phyloP scores from a whole-genome alignment of 2,113 vertebrate species.

The Nothocercus julius region DNA sequence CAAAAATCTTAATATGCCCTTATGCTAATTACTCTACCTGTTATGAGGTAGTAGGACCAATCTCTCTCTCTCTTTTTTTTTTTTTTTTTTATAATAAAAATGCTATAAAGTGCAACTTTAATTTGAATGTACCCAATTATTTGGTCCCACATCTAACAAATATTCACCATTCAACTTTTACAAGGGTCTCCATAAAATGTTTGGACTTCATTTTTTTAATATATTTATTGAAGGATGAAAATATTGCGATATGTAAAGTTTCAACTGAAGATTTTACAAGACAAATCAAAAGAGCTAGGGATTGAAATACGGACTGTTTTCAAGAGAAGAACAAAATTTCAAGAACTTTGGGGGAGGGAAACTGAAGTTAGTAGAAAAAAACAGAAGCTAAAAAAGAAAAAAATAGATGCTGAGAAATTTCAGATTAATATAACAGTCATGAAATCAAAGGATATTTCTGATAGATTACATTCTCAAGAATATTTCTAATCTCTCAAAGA shows the following conservation, averaged over 20 bases:
- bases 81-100: background rate
- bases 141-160: background rate
- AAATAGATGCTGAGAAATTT: background rate
- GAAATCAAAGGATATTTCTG: background rate
- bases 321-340: background rate
- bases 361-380: background rate
- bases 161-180: background rate
- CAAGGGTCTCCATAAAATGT: background rate
- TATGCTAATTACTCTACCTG: background rate
- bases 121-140: background rate
- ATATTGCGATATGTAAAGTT: background rate
- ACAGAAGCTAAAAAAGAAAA: background rate
- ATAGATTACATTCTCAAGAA: background rate
- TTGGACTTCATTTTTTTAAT: background rate
- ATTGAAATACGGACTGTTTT: background rate
- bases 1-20: background rate
- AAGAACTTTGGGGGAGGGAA: fast-evolving
- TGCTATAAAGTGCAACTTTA: fast-evolving
- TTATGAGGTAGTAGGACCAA: background rate
- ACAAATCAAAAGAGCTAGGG: background rate
- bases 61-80: too few relatives aligned
- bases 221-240: background rate
- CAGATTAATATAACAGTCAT: background rate
- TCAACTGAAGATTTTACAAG: background rate
- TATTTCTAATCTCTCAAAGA: background rate